phyloP scores from a whole-genome alignment of 2,113 vertebrate species.

The Notiomystis cincta region DNA sequence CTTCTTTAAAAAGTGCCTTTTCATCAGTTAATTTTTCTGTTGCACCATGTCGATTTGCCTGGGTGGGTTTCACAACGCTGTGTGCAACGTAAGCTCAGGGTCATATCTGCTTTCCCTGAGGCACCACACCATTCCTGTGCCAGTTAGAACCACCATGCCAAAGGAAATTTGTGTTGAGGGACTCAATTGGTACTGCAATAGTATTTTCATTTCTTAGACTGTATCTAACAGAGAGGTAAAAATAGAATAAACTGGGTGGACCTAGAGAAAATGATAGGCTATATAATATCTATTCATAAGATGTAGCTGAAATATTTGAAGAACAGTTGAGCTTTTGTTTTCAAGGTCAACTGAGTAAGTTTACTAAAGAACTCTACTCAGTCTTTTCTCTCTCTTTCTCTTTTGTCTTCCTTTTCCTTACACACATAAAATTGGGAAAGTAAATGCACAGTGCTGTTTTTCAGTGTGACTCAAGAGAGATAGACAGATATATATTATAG shows the following conservation, averaged over 20 bases:
- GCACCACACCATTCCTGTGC: background rate
- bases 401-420: background rate
- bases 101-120: background rate
- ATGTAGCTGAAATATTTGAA: background rate
- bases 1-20: background rate
- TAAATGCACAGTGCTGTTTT: background rate
- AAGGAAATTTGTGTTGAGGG: background rate
- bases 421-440: background rate
- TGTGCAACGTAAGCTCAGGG: fast-evolving
- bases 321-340: background rate
- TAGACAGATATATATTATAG: too few relatives aligned
- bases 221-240: background rate
- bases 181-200: background rate
- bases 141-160: background rate
- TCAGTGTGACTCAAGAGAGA: background rate
- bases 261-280: background rate
- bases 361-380: background rate
- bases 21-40: background rate
- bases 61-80: background rate
- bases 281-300: background rate
- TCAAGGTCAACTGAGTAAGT: background rate
- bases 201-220: background rate
- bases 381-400: background rate
- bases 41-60: background rate
- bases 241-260: background rate